phyloP scores from a whole-genome alignment of 2,888 invertebrate genomes.

The Conistra vaccinii region DNA sequence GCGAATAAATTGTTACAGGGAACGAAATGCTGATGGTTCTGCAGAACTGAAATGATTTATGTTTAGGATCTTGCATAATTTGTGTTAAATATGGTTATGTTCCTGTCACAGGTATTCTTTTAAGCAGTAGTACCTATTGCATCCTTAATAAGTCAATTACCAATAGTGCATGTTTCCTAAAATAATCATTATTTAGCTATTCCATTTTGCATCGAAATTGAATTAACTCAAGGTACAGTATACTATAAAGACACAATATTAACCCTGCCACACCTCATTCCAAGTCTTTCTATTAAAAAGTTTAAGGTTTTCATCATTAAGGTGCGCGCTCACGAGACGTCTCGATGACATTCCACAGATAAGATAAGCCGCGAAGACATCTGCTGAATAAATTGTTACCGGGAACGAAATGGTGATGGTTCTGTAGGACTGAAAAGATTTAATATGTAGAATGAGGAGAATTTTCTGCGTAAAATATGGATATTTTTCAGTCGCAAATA shows the following conservation, averaged over 20 bases:
- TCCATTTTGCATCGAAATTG: no score
- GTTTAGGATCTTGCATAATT: not conserved
- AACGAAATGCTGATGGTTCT: constrained; percentile 15
- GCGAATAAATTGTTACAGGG: constrained; percentile 37
- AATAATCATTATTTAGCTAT: no score
- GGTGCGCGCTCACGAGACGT: constrained; percentile 34
- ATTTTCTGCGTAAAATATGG: not conserved
- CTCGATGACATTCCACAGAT: constrained; percentile 51
- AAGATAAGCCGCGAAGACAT: constrained; percentile 49
- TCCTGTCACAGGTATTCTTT: no score
- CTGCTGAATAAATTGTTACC: constrained; percentile 41
- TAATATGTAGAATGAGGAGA: not conserved
- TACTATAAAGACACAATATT: not conserved
- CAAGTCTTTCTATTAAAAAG: constrained; percentile 50
- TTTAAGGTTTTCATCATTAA: constrained; percentile 31
- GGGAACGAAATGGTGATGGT: constrained; percentile 16
- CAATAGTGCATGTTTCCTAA: no score
- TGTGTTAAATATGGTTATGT: not conserved
- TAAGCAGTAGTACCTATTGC: no score
- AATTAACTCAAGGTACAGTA: no score
- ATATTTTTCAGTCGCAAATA: not conserved
- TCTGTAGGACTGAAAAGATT: constrained; percentile 17
- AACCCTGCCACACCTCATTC: constrained; percentile 8
- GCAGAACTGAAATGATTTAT: constrained; percentile 9
- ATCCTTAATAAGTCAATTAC: no score